phyloP scores from a whole-genome alignment of 2,888 invertebrate species.

The Philonicus albiceps region DNA sequence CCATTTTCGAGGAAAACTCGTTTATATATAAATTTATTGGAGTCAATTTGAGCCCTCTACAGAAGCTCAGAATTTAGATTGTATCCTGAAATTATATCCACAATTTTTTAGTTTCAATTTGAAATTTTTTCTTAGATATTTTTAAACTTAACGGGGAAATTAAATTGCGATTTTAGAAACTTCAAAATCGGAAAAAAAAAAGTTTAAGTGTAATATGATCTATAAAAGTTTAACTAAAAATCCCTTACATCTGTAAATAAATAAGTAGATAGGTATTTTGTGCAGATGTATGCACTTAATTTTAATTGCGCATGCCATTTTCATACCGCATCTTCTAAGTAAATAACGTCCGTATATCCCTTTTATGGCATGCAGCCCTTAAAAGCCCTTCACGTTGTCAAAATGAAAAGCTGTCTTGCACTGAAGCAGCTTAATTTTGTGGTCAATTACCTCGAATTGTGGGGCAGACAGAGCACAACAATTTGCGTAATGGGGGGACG shows the following conservation, averaged over 20 bases:
- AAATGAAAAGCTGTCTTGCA: background rate
- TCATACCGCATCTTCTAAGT: background rate
- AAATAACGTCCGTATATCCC: background rate
- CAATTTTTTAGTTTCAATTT: too few relatives aligned
- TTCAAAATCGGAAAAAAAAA: too few relatives aligned
- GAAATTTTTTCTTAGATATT: too few relatives aligned
- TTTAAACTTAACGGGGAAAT: too few relatives aligned
- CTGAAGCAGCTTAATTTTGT: constrained; percentile 7
- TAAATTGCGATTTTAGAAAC: too few relatives aligned
- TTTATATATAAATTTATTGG: too few relatives aligned
- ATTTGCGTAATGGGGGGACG: background rate
- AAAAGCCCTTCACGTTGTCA: background rate
- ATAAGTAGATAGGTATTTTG: background rate
- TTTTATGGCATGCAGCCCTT: background rate
- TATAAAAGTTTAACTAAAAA: too few relatives aligned
- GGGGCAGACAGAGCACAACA: constrained; percentile 9
- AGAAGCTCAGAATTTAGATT: too few relatives aligned
- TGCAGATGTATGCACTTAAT: background rate
- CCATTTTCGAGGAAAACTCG: too few relatives aligned
- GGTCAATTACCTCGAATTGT: constrained; percentile 18
- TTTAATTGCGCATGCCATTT: background rate
- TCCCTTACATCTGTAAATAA: background rate
- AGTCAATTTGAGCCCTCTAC: too few relatives aligned
- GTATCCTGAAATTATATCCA: too few relatives aligned
- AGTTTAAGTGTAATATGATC: too few relatives aligned